A percentile compares a stretch with the other conserved stretches of the same genome.
Evolutionary conservation across 2,113 vertebrate species (phyloP).

Genomic region (Tor tambroides): DNA sequence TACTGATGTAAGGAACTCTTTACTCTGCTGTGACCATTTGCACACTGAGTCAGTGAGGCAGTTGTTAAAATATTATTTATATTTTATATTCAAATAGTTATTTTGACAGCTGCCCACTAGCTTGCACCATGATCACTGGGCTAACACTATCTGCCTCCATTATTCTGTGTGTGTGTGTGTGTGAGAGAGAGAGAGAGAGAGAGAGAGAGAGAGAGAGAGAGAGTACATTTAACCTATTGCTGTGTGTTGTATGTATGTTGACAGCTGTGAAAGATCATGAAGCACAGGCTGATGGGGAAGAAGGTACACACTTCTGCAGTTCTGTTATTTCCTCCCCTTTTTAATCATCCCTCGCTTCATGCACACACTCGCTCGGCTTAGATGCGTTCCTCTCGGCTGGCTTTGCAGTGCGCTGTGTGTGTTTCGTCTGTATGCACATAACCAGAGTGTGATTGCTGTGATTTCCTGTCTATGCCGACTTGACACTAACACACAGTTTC

Average conservation of each 20-base stretch:
- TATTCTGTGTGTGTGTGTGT: background rate
- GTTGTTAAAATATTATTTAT: conserved; percentile 2
- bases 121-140: conserved; percentile 18
- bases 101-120: background rate
- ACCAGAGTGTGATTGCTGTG: conserved; percentile 29
- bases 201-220: background rate
- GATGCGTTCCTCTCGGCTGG: conserved; percentile 18
- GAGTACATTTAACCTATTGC: conserved; percentile 35
- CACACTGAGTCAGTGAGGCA: background rate
- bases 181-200: background rate
- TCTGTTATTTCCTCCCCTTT: background rate
- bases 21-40: conserved; percentile 4
- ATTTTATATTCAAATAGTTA: background rate
- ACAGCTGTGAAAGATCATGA: conserved; percentile 50
- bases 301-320: conserved; percentile 31
- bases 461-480: conserved; percentile 20
- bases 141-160: conserved; percentile 17
- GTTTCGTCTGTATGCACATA: background rate
- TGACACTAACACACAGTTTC: background rate
- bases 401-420: conserved; percentile 20
- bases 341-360: conserved; percentile 6
- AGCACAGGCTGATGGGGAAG: conserved; percentile 30
- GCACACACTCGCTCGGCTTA: conserved; percentile 13
- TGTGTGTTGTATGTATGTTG: conserved; percentile 40
- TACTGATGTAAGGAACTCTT: background rate